Base-by-base conservation (phyloP, 2,113 vertebrate species). In the Gadus macrocephalus region DNA sequence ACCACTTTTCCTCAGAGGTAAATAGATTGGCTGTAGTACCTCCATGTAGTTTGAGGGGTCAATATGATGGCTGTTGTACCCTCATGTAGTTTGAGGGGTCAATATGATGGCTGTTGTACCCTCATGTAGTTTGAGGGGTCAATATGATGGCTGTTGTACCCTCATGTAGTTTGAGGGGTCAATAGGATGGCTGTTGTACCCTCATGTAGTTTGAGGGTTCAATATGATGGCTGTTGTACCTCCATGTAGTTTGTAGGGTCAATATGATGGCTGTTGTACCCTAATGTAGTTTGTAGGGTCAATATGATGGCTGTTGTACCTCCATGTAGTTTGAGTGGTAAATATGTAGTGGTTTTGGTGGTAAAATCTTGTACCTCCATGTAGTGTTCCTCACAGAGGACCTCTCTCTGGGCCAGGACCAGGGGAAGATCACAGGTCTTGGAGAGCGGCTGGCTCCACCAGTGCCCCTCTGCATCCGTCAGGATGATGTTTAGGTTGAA, bases 371-470 rank as follows among this genome's bases (percentile, higher is more conserved):
- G n/a, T 22, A 86, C 87, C 87, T 88, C 85, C 77, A 88, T 86
- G 79, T 87, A 90, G 72, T 85, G 64, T 65, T 88, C 84, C 77
- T 88, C 85, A 71, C 88, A 87, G 28, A 72, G 59, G 20, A 88
- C 16, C 70, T 88, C 88, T 61, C 86, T 76, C 59, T 75, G 70
- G 11, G 73, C 72, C 84, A 81, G 87, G 17, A 71, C 55, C 15
- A 70, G 3, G 3, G 67, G 64, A 14, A 78, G 73, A 3, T 70
- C 70, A 75, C 88, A 88, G 15, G 35, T 64, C 0, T 73, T 64
- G 3, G 78, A 72, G 27, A 89, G 61, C 0, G 73, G 22, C 9
- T 8, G 53, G n/a, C 61, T 67, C 35, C 9, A 69, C 79, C 76
- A 81, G 6, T 4, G 25, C 3, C 70, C 74, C 0, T 8, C 38